Base-by-base conservation (phyloP, 2,888 invertebrate genomes). In the Acleris cristana region DNA sequence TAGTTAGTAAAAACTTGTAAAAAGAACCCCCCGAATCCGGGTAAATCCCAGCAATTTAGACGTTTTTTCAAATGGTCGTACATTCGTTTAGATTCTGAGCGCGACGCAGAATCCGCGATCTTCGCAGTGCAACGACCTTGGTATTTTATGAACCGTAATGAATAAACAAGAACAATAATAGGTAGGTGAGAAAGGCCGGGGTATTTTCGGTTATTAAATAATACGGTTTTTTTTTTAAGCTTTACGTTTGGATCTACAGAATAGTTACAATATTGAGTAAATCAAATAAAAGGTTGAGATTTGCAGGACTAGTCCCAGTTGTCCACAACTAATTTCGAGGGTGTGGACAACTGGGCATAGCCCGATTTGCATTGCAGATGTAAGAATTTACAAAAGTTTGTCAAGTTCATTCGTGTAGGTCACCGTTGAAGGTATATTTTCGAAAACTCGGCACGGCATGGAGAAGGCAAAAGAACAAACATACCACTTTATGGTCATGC, bases 51-150 rank as follows among this genome's bases (percentile, higher is more conserved):
- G 80, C 84, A 83, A 80, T 86, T 86, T 80, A 76, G 78, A 83
- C 84, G 83, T 81, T 76, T 76, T 71, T 72, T 69, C 75, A 80
- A 77, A 78, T 77, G 76, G 76, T 74, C 69, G 53, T 60, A 61
- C 63, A 56, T 64, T 34, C 1, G 14, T 40, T 40, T 40, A 40
- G 71, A 70, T 70, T 70, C 64, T 56, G n/a, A 58, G 74, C 77
- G 55, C 60, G 71, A 66, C 74, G 71, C 77, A 75, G 78, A 86
- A 88, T 89, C 89, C 90, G 89, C 87, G 88, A 89, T 89, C 87
- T 84, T 79, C 76, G 67, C 85, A 87, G 90, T 88, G 75, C 91
- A 89, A 88, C 87, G 90, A 90, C 90, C 90, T 90, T 91, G 89
- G 76, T 81, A 74, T 80, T 83, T 82, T 82, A 78, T 78, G 80